phyloP scores from a whole-genome alignment of 2,888 invertebrate species.

The Oscheius sp. region DNA sequence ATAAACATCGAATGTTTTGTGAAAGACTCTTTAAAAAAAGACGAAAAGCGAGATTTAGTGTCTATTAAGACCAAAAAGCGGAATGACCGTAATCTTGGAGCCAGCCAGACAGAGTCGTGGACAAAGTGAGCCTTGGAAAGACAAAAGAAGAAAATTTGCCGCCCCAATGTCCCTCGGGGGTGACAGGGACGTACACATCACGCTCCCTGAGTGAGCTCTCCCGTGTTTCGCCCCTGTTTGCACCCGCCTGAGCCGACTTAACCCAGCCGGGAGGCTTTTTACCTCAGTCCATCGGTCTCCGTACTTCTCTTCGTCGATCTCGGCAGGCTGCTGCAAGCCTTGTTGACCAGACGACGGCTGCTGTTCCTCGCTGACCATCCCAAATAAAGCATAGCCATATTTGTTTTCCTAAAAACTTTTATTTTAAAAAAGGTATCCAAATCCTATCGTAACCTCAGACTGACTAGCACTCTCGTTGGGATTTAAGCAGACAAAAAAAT shows the following conservation, averaged over 20 bases:
- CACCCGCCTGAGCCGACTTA: conserved; percentile 25
- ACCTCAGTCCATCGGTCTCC: conserved; percentile 26
- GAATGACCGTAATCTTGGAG: no score
- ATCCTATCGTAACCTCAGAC: no score
- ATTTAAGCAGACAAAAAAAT: not conserved
- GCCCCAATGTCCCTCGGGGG: not conserved
- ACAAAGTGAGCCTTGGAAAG: no score
- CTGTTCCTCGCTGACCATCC: conserved; percentile 2
- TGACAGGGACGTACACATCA: conserved; percentile 29
- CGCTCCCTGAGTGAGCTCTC: conserved; percentile 19
- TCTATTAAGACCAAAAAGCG: not conserved
- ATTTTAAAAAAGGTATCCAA: no score
- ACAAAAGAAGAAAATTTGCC: not conserved
- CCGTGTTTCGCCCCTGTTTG: conserved; percentile 19
- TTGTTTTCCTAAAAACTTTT: conserved; percentile 24
- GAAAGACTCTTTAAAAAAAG: no score
- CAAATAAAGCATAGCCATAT: conserved; percentile 24
- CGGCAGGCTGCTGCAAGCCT: not conserved
- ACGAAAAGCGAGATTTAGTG: no score
- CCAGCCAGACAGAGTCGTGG: no score
- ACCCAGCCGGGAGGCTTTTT: not conserved
- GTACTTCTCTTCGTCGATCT: conserved; percentile 20
- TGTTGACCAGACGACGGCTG: no score
- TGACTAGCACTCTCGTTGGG: no score
- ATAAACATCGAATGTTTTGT: no score